Conservation (phyloP, 2,797 vertebrate genomes). For the Hippopotamyrus pictus region DNA sequence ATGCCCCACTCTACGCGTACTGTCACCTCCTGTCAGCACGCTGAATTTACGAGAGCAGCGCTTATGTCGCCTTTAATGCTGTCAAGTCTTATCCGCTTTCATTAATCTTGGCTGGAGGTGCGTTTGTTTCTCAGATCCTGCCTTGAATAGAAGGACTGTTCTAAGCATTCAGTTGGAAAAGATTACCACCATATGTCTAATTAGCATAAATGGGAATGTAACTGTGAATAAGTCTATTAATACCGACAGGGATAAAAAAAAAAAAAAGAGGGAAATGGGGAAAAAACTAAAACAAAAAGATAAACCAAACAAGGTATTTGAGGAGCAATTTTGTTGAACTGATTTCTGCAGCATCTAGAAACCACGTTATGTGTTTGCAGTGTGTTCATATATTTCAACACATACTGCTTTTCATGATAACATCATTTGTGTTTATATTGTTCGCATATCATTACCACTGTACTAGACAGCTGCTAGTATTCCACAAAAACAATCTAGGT, state of each 20-base stretch:
- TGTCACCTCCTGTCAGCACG: neutral
- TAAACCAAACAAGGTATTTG: neutral
- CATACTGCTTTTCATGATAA: neutral
- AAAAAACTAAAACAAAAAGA: neutral
- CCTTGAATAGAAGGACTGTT: neutral
- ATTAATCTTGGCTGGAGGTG: neutral
- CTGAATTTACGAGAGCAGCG: neutral
- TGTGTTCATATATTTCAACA: neutral
- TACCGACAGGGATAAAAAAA: neutral
- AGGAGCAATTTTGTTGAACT: neutral
- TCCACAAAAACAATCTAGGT: neutral
- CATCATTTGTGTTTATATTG: neutral
- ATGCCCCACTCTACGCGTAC: neutral
- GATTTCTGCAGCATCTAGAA: neutral
- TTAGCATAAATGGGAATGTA: neutral
- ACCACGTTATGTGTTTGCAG: neutral
- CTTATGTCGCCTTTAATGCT: neutral
- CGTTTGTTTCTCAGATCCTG: neutral
- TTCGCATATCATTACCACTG: neutral
- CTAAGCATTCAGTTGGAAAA: conserved; percentile 6
- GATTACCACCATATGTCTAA: conserved; percentile 8
- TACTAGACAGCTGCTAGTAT: neutral
- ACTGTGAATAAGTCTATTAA: conserved; percentile 5
- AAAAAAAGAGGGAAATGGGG: neutral
- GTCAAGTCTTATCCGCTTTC: neutral